phyloP scores from a whole-genome alignment of 2,888 invertebrate genomes.

The Pristionchus maxplancki region DNA sequence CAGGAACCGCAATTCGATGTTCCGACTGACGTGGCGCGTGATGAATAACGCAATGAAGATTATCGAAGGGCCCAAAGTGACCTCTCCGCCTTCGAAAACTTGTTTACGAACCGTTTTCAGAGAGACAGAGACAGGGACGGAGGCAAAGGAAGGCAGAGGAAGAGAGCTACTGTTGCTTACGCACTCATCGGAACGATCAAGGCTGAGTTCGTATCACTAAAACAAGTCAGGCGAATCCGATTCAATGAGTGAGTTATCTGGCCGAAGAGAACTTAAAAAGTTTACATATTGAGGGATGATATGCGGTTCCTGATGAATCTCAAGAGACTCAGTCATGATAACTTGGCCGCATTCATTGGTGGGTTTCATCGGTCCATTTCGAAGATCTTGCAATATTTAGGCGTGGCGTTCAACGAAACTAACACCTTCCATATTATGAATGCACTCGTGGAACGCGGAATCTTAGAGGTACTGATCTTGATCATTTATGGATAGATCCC shows the following conservation, averaged over 20 bases:
- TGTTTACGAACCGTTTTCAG: background rate
- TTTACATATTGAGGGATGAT: conserved; percentile 60
- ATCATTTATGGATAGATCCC: background rate
- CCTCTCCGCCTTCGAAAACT: too few relatives aligned
- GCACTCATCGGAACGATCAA: conserved; percentile 70
- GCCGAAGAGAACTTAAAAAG: too few relatives aligned
- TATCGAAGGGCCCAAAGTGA: conserved; percentile 69
- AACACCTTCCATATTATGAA: conserved; percentile 68
- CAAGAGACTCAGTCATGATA: conserved; percentile 73
- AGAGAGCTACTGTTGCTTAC: conserved; percentile 58
- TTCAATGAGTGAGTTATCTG: conserved; percentile 63
- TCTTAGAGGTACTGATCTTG: conserved; percentile 64
- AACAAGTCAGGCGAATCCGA: conserved; percentile 66
- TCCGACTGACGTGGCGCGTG: conserved; percentile 73
- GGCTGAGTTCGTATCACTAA: conserved; percentile 70
- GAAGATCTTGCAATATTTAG: too few relatives aligned
- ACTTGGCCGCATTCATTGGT: conserved; percentile 66
- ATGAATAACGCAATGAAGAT: conserved; percentile 67
- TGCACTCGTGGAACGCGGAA: conserved; percentile 71
- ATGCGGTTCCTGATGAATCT: conserved; percentile 68
- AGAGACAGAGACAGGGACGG: background rate
- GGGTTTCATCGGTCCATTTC: background rate
- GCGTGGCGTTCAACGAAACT: conserved; percentile 72
- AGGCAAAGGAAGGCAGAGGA: conserved; percentile 49
- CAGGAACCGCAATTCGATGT: conserved; percentile 60